Percentiles rank a stretch among this genome's conserved stretches.
Conservation (phyloP, 2,888 invertebrate species). For the Neoitamus cyanurus region DNA sequence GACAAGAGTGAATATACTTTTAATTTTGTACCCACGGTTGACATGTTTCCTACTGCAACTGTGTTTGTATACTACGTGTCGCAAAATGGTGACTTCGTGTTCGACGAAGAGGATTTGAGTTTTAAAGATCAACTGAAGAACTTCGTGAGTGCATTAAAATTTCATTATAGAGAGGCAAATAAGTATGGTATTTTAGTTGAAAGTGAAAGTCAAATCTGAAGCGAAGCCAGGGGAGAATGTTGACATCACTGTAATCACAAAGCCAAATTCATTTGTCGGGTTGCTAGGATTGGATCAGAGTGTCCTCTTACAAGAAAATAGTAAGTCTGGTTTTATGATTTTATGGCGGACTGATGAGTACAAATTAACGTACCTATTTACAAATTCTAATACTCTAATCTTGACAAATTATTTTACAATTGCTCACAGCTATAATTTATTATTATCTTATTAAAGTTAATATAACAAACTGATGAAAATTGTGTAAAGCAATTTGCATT, state of each 20-base stretch:
- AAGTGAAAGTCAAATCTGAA: conserved; percentile 65
- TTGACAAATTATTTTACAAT: too few species aligned
- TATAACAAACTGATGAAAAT: too few species aligned
- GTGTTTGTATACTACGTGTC: conserved; percentile 81
- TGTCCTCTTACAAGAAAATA: conserved; percentile 74
- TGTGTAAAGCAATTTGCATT: too few species aligned
- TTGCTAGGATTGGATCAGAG: conserved; percentile 85
- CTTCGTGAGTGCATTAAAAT: conserved; percentile 75
- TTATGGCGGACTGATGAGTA: too few species aligned
- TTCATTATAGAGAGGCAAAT: too few species aligned
- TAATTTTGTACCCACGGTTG: conserved; percentile 75
- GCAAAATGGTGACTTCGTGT: conserved; percentile 76
- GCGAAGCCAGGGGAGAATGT: conserved; percentile 79
- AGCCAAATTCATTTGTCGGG: conserved; percentile 84
- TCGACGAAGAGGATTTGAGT: conserved; percentile 84
- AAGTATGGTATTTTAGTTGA: conserved; percentile 50
- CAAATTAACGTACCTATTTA: too few species aligned
- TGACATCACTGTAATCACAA: conserved; percentile 79
- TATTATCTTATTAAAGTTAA: too few species aligned
- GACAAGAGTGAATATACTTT: conserved; percentile 58
- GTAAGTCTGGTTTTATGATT: conserved; percentile 68
- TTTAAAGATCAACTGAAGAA: conserved; percentile 80
- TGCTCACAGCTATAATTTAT: too few species aligned
- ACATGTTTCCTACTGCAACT: conserved; percentile 83
- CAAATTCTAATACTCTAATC: too few species aligned